Percentiles rank a stretch among this genome's conserved stretches.
These are phyloP conservation scores for Girardia tigrina DNA, from an alignment of 2,888 invertebrate species.

Conservation along the genomic window DNA sequence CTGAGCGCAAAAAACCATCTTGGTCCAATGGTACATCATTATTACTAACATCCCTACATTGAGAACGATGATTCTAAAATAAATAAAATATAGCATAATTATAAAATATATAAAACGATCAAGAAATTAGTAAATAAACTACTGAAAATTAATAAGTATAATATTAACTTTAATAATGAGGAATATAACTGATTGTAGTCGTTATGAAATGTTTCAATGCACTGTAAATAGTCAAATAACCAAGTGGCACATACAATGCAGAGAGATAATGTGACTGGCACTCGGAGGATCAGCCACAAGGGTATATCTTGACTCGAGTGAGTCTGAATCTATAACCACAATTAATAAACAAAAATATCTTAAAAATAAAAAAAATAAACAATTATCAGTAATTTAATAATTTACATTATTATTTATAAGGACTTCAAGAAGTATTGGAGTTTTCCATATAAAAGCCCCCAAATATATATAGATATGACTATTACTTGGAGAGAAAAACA, in stretches of 20 bases:
- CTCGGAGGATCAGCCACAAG: background rate
- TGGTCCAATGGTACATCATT: background rate
- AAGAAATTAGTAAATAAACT: too few species aligned
- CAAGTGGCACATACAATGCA: background rate
- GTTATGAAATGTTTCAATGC: background rate
- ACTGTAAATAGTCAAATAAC: background rate
- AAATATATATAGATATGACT: too few species aligned
- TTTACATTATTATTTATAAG: too few species aligned
- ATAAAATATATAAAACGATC: too few species aligned
- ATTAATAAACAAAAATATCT: too few species aligned
- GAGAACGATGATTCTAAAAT: background rate
- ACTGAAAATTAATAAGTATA: background rate
- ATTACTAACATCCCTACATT: background rate
- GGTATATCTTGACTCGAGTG: background rate
- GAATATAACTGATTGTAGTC: background rate
- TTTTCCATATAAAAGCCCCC: too few species aligned
- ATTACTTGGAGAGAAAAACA: too few species aligned
- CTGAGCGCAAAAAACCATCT: background rate
- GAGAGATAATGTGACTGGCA: background rate
- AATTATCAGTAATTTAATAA: too few species aligned
- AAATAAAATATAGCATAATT: background rate
- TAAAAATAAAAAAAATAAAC: too few species aligned
- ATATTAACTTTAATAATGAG: background rate
- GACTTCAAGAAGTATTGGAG: too few species aligned
- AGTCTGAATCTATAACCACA: background rate